These are phyloP conservation scores for Dunckerocampus dactyliophorus DNA, from an alignment of 2,113 vertebrate genomes.

Conservation along the genomic window DNA sequence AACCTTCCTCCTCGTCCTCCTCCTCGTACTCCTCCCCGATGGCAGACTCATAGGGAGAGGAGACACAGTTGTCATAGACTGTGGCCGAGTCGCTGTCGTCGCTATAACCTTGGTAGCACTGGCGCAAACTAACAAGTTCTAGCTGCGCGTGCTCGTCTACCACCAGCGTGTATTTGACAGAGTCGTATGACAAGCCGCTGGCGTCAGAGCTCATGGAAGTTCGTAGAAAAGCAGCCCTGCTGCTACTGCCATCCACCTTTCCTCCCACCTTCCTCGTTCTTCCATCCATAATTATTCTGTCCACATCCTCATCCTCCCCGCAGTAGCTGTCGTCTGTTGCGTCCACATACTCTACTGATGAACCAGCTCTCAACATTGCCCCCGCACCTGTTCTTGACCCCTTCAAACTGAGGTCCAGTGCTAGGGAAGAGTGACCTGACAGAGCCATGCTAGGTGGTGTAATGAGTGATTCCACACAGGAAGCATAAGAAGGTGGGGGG, in stretches of 20 bases:
- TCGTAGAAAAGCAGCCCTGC: constrained; percentile 57
- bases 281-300: constrained; percentile 54
- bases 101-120: constrained; percentile 92
- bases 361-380: constrained; percentile 40
- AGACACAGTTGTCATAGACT: constrained; percentile 92
- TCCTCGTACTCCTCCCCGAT: constrained; percentile 91
- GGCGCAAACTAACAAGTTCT: constrained; percentile 89
- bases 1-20: constrained; percentile 76
- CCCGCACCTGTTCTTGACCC: constrained; percentile 29
- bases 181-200: constrained; percentile 93
- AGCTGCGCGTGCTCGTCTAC: constrained; percentile 94
- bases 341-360: constrained; percentile 64
- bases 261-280: constrained; percentile 29
- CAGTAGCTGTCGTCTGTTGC: constrained; percentile 62
- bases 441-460: constrained; percentile 47
- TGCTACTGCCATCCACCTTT: constrained; percentile 23
- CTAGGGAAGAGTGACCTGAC: constrained; percentile 34
- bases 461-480: constrained; percentile 66
- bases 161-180: constrained; percentile 95
- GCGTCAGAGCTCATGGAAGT: constrained; percentile 89
- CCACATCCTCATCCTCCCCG: constrained; percentile 64
- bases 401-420: constrained; percentile 58
- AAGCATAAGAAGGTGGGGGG: constrained; percentile 65
- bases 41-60: constrained; percentile 90
- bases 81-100: constrained; percentile 95